A percentile compares a stretch with the other conserved stretches of the same genome.
Evolutionary conservation across 92 coral and sea anemone species (phyloP).

Genomic region (Scolanthus callimorphus): DNA sequence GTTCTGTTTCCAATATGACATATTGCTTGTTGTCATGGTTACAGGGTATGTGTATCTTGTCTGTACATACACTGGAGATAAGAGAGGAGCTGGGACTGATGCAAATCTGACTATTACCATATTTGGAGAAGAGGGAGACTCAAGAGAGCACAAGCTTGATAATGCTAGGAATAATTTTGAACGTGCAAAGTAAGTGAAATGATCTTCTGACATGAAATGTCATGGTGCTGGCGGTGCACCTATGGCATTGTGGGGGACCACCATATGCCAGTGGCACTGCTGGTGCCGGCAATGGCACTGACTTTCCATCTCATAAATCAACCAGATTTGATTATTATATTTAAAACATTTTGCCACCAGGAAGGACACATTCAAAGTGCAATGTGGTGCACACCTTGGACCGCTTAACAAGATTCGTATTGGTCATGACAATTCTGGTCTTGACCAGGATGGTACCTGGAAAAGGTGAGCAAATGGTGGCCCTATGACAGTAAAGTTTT

Average conservation of each 20-base stretch:
- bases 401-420: slow-evolving; percentile 76
- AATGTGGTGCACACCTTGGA: slow-evolving; percentile 79
- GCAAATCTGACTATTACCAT: slow-evolving; percentile 91
- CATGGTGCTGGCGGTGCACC: too few species aligned
- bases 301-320: too few species aligned
- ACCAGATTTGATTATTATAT: too few species aligned
- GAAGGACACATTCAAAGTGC: slow-evolving; percentile 78
- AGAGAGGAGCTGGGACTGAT: slow-evolving; percentile 97
- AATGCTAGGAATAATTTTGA: slow-evolving; percentile 98
- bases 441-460: slow-evolving; percentile 97
- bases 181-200: slow-evolving; percentile 91
- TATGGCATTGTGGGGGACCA: too few species aligned
- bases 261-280: too few species aligned
- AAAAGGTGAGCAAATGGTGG: too few species aligned
- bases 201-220: too few species aligned
- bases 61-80: slow-evolving; percentile 90
- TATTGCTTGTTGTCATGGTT: neutral
- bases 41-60: slow-evolving; percentile 83
- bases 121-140: slow-evolving; percentile 94
- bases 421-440: slow-evolving; percentile 94
- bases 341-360: too few species aligned
- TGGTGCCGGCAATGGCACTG: too few species aligned
- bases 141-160: slow-evolving; percentile 89
- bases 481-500: too few species aligned
- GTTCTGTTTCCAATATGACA: too few species aligned